Conservation (phyloP, 2,113 vertebrate species). For the Lonchura striata region DNA sequence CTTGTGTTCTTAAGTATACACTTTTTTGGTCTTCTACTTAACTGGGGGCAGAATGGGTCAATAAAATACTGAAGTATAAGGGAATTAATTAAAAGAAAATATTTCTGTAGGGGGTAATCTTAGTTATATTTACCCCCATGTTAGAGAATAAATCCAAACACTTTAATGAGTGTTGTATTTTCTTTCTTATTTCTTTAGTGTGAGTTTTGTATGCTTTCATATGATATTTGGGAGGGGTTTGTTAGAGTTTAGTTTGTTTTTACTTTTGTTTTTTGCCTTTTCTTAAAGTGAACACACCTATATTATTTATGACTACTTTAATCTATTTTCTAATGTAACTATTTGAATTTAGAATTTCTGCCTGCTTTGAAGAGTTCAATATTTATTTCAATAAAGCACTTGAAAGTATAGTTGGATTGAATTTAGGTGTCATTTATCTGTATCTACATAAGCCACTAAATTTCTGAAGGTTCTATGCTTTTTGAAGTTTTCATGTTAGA, state of each 20-base stretch:
- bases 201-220: neutral
- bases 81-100: neutral
- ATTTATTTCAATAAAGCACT: neutral
- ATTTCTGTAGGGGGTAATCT: neutral
- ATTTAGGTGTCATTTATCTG: neutral
- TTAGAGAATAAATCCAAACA: neutral
- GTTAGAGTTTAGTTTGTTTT: neutral
- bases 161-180: neutral
- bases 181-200: neutral
- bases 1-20: neutral
- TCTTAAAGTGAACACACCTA: fast-evolving
- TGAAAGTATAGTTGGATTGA: neutral
- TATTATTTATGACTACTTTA: neutral
- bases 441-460: neutral
- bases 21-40: neutral
- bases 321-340: neutral
- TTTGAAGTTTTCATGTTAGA: neutral
- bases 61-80: neutral
- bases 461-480: neutral
- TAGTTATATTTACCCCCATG: neutral
- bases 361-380: neutral
- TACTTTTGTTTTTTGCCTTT: neutral
- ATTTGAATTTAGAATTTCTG: neutral
- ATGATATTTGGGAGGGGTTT: neutral
- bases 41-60: neutral